Evolutionary conservation across 1,140 invertebrate species (phyloP).

Genomic region (Monomorium pharaonis): DNA sequence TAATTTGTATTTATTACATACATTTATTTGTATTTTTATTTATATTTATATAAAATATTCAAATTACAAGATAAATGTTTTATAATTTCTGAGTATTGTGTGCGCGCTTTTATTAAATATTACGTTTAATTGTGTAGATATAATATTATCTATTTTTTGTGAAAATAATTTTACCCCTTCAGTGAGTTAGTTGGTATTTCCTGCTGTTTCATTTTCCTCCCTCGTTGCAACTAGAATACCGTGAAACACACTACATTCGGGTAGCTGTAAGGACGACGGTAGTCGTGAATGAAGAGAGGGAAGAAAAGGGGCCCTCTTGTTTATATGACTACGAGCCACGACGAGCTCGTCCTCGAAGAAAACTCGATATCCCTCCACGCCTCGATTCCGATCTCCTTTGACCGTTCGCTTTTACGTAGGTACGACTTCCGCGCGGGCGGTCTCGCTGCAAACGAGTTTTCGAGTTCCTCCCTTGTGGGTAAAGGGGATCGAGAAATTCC

Average conservation of each 20-base stretch:
- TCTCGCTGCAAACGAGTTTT: constrained; percentile 70
- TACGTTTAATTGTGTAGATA: too few species aligned
- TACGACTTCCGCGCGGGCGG: constrained; percentile 63
- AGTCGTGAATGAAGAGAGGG: constrained; percentile 14
- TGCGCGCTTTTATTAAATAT: background rate
- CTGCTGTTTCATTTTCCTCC: constrained; percentile 22
- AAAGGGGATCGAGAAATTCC: constrained; percentile 71
- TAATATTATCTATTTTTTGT: constrained; percentile 49
- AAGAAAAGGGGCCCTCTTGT: constrained; percentile 38
- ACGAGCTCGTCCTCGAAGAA: constrained; percentile 21
- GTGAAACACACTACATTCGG: constrained; percentile 64
- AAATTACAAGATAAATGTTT: background rate
- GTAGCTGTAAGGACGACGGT: constrained; percentile 5
- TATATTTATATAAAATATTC: background rate
- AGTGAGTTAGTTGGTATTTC: background rate
- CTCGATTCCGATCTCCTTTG: constrained; percentile 51
- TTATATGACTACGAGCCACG: constrained; percentile 50
- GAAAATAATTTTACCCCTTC: constrained; percentile 61
- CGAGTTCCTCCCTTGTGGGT: constrained; percentile 51
- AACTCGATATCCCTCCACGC: constrained; percentile 36
- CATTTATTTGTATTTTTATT: background rate
- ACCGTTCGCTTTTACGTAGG: constrained; percentile 60
- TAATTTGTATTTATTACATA: background rate
- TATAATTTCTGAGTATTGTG: background rate
- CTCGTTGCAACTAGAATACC: background rate